Evolutionary conservation across 2,888 invertebrate genomes (phyloP).

Genomic region (Erebia aethiops): DNA sequence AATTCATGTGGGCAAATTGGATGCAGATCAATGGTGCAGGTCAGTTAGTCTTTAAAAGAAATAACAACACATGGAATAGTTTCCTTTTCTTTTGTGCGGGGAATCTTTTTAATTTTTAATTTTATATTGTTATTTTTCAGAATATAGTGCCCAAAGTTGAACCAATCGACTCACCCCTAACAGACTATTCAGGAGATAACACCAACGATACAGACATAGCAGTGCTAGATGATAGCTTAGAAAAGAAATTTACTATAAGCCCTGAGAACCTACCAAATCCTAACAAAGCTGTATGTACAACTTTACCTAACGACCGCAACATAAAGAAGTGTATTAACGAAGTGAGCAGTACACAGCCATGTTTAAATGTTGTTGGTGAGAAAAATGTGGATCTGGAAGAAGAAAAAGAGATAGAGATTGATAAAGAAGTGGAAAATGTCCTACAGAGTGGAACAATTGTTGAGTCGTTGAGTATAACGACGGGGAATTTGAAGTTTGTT

Average conservation of each 20-base stretch:
- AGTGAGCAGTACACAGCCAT: constrained; percentile 76
- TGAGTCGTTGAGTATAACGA: constrained; percentile 73
- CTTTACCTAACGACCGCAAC: constrained; percentile 50
- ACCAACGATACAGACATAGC: constrained; percentile 73
- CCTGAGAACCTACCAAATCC: constrained; percentile 56
- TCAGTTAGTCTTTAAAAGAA: too few species aligned
- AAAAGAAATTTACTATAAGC: constrained; percentile 61
- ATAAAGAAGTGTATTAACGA: constrained; percentile 72
- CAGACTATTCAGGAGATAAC: constrained; percentile 72
- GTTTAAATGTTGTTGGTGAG: constrained; percentile 58
- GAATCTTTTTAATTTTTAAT: constrained; percentile 16
- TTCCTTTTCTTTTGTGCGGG: not conserved
- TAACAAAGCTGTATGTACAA: constrained; percentile 52
- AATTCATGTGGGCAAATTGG: too few species aligned
- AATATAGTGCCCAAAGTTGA: constrained; percentile 71
- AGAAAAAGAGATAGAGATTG: constrained; percentile 73
- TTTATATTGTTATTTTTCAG: constrained; percentile 50
- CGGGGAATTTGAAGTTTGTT: constrained; percentile 70
- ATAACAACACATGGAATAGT: too few species aligned
- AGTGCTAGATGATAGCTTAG: constrained; percentile 59
- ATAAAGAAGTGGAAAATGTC: constrained; percentile 77
- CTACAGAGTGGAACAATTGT: constrained; percentile 77
- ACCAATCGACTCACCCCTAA: constrained; percentile 69
- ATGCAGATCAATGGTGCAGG: too few species aligned
- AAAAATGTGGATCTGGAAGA: constrained; percentile 58